A percentile compares a stretch with the other conserved stretches of the same genome.
Evolutionary conservation across 2,113 vertebrate species (phyloP).

Genomic region (Dipodomys merriami): DNA sequence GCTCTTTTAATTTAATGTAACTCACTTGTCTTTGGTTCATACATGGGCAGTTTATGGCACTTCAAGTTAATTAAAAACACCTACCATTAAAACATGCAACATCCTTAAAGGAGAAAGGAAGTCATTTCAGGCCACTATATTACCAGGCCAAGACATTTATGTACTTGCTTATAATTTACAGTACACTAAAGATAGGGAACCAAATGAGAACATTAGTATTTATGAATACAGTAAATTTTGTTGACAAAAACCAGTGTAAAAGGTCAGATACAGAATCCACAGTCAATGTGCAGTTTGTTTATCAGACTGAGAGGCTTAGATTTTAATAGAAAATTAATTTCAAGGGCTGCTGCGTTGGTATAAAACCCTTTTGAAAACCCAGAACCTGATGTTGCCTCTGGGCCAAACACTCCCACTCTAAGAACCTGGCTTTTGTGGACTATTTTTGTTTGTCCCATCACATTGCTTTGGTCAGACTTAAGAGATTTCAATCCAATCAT

Average conservation of each 20-base stretch:
- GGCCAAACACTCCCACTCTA: accelerated
- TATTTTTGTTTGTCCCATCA: background rate
- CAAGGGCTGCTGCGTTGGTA: slow-evolving; percentile 34
- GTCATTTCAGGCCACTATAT: slow-evolving; percentile 75
- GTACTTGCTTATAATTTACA: slow-evolving; percentile 68
- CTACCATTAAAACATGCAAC: slow-evolving; percentile 78
- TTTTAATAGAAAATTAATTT: slow-evolving; percentile 75
- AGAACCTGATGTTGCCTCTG: background rate
- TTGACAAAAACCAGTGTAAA: slow-evolving; percentile 76
- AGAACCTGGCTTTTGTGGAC: accelerated
- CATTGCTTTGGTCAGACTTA: background rate
- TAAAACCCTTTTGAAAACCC: slow-evolving; percentile 20
- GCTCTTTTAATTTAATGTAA: slow-evolving; percentile 85
- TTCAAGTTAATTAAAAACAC: slow-evolving; percentile 85
- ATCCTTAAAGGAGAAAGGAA: slow-evolving; percentile 75
- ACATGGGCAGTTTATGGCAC: slow-evolving; percentile 82
- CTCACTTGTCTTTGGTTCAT: slow-evolving; percentile 83
- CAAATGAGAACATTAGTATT: slow-evolving; percentile 72
- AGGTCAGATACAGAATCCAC: slow-evolving; percentile 76
- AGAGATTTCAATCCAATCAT: background rate
- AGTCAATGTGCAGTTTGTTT: slow-evolving; percentile 76
- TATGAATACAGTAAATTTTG: slow-evolving; percentile 73
- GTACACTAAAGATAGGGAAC: slow-evolving; percentile 69
- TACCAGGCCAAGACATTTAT: slow-evolving; percentile 77
- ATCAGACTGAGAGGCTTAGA: slow-evolving; percentile 47